Conservation (phyloP, 2,797 vertebrate species). For the Squalus acanthias region DNA sequence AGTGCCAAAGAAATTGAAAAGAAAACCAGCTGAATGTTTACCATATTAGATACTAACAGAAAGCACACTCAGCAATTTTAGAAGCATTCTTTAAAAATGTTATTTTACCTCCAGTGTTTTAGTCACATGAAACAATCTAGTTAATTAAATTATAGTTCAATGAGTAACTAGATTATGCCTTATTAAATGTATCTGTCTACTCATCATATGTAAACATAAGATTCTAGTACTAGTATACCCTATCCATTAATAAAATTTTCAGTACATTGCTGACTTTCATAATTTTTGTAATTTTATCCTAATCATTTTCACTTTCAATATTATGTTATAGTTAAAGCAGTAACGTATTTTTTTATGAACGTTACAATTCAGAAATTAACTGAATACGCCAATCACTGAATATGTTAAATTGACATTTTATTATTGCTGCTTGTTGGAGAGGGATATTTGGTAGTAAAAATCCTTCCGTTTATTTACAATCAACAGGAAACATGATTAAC, state of each 20-base stretch:
- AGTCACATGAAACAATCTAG: background rate
- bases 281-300: background rate
- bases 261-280: background rate
- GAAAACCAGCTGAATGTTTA: constrained; percentile 43
- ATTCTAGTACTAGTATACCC: background rate
- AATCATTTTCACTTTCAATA: background rate
- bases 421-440: background rate
- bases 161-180: background rate
- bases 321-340: background rate
- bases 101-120: constrained; percentile 9
- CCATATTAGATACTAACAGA: constrained; percentile 41
- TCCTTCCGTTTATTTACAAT: background rate
- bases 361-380: background rate
- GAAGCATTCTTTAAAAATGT: background rate
- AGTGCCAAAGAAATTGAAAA: constrained; percentile 42
- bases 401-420: background rate
- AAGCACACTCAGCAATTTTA: constrained; percentile 39
- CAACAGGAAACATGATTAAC: background rate
- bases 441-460: background rate
- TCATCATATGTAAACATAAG: background rate
- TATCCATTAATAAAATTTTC: background rate
- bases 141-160: background rate
- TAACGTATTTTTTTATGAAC: background rate
- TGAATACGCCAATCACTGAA: background rate
- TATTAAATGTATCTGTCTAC: constrained; percentile 1